Percentiles rank a stretch among this genome's conserved stretches.
phyloP scores from a whole-genome alignment of 2,888 invertebrate species.

The Amaurobius ferox region DNA sequence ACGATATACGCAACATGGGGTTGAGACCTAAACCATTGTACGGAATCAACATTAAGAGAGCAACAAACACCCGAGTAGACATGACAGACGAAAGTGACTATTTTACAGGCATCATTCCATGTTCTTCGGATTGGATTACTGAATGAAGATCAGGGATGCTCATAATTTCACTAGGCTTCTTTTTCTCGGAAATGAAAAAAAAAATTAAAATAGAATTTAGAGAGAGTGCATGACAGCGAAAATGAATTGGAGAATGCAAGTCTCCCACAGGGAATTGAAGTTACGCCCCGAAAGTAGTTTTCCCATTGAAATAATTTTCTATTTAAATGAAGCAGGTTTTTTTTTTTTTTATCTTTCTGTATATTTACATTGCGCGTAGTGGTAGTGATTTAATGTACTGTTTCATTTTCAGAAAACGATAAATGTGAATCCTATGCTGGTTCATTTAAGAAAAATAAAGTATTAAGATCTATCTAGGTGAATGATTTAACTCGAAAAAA shows the following conservation, averaged over 20 bases:
- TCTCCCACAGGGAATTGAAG: too few species aligned
- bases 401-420: too few species aligned
- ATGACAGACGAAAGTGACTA: background rate
- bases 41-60: background rate
- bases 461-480: too few species aligned
- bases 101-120: background rate
- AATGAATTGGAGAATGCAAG: background rate
- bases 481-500: too few species aligned
- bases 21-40: conserved; percentile 42
- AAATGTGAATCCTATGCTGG: too few species aligned
- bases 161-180: background rate
- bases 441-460: too few species aligned
- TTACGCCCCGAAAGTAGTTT: too few species aligned
- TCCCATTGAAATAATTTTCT: too few species aligned
- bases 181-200: background rate
- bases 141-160: background rate
- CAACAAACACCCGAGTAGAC: background rate
- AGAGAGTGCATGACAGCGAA: background rate
- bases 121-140: background rate
- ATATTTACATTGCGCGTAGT: too few species aligned
- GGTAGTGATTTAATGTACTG: too few species aligned
- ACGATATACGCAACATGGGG: conserved; percentile 33
- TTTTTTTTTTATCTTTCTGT: background rate
- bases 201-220: too few species aligned
- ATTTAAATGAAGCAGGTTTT: too few species aligned